Conservation (phyloP, 2,888 invertebrate genomes). For the Drosophila seclusa region DNA sequence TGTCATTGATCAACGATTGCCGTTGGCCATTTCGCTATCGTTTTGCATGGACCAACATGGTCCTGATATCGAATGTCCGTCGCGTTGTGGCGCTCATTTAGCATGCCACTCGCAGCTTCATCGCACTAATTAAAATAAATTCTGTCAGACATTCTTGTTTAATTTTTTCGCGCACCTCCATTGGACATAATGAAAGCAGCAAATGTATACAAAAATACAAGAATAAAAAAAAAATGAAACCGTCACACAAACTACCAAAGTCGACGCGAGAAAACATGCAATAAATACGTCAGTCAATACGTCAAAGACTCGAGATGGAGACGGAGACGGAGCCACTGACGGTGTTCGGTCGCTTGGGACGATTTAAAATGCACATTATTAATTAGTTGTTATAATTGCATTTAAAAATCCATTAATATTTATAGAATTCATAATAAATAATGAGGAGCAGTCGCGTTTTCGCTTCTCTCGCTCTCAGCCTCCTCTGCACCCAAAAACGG, state of each 20-base stretch:
- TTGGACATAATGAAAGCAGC: conserved; percentile 47
- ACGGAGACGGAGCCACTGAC: conserved; percentile 11
- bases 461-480: conserved; percentile 5
- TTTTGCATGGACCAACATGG: conserved; percentile 51
- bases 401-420: conserved; percentile 85
- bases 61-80: conserved; percentile 24
- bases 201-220: conserved; percentile 11
- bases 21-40: conserved; percentile 32
- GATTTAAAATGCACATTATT: conserved; percentile 84
- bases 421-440: conserved; percentile 85
- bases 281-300: conserved; percentile 82
- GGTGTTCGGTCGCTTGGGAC: conserved; percentile 47
- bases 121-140: conserved; percentile 83
- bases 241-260: conserved; percentile 29
- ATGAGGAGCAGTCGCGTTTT: conserved; percentile 70
- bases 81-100: conserved; percentile 47
- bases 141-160: conserved; percentile 80
- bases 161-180: conserved; percentile 80
- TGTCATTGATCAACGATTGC: conserved; percentile 51
- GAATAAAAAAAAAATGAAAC: background rate
- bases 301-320: conserved; percentile 56
- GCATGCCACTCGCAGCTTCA: conserved; percentile 75
- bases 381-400: conserved; percentile 85
- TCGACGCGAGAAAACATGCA: conserved; percentile 80
- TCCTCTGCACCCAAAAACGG: conserved; percentile 29